A percentile compares a stretch with the other conserved stretches of the same genome.
phyloP scores from a whole-genome alignment of 2,113 vertebrate species.

The Macroglossus sobrinus region DNA sequence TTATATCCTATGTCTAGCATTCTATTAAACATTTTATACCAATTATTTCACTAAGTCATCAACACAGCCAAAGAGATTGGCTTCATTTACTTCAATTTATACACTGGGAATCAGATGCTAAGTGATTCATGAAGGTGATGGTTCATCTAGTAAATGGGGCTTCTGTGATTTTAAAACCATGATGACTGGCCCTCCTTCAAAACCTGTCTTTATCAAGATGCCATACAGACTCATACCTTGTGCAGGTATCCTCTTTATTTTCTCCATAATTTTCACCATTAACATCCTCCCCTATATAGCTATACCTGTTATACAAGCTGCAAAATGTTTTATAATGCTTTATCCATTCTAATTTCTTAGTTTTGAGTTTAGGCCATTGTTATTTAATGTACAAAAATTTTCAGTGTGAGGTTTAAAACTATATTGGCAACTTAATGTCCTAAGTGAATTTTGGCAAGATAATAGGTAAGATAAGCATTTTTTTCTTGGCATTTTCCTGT shows the following conservation, averaged over 20 bases:
- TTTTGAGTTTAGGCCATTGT: not conserved
- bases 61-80: not conserved
- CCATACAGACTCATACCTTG: not conserved
- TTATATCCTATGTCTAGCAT: not conserved
- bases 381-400: not conserved
- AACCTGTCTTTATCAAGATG: not conserved
- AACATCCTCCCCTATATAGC: not conserved
- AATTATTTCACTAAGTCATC: not conserved
- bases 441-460: not conserved
- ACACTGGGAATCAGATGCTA: not conserved
- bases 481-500: not conserved
- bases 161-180: not conserved
- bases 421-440: not conserved
- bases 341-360: not conserved
- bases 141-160: not conserved
- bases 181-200: not conserved
- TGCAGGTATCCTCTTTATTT: not conserved
- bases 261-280: not conserved
- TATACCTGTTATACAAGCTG: not conserved
- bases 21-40: not conserved
- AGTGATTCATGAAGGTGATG: not conserved
- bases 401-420: not conserved
- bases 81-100: not conserved
- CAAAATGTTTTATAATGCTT: not conserved
- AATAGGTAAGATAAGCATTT: not conserved